phyloP scores from a whole-genome alignment of 2,888 invertebrate genomes.

The Andrena chrysosceles region DNA sequence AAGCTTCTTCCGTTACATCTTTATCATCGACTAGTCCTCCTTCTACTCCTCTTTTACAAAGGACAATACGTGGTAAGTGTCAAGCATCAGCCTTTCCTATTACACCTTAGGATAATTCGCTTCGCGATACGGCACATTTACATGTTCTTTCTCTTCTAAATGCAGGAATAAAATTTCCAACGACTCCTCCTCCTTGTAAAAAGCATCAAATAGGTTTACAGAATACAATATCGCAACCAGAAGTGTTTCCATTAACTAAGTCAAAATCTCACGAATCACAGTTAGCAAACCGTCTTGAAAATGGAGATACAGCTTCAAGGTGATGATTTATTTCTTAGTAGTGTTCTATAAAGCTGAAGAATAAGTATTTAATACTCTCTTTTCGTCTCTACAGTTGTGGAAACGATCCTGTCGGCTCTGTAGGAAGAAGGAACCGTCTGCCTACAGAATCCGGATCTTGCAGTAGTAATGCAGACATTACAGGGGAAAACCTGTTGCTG shows the following conservation, averaged over 20 bases:
- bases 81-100: neutral
- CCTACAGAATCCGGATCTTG: conserved; percentile 88
- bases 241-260: conserved; percentile 90
- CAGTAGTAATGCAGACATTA: conserved; percentile 82
- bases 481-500: conserved; percentile 76
- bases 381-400: conserved; percentile 73
- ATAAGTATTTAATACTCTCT: conserved; percentile 28
- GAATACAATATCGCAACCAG: conserved; percentile 79
- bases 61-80: conserved; percentile 75
- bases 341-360: neutral
- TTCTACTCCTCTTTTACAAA: conserved; percentile 79
- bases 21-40: conserved; percentile 85
- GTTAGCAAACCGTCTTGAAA: conserved; percentile 89
- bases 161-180: conserved; percentile 89
- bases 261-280: conserved; percentile 97
- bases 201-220: conserved; percentile 89
- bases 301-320: conserved; percentile 84
- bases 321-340: conserved; percentile 62
- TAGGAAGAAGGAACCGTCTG: conserved; percentile 85
- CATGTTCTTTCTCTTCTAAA: conserved; percentile 24
- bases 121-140: neutral
- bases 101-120: neutral
- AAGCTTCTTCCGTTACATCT: conserved; percentile 86
- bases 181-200: conserved; percentile 93
- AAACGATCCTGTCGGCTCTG: conserved; percentile 77